phyloP scores from a whole-genome alignment of 1,140 invertebrate species.

The Pseudobourletiella spinata region DNA sequence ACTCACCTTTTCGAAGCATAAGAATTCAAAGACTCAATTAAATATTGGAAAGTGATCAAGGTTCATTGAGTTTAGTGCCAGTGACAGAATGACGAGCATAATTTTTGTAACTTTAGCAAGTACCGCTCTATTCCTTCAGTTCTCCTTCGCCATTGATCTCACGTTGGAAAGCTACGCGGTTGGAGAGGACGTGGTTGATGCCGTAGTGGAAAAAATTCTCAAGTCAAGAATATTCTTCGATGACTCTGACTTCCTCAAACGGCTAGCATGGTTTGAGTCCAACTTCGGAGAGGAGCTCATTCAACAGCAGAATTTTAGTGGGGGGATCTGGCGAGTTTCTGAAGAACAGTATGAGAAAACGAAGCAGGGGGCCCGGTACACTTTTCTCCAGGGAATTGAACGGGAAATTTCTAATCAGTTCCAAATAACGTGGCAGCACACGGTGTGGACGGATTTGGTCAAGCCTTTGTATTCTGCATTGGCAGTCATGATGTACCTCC shows the following conservation, averaged over 20 bases:
- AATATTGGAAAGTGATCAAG: too few species aligned
- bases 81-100: too few species aligned
- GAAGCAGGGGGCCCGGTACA: neutral
- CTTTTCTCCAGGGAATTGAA: neutral
- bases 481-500: neutral
- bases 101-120: too few species aligned
- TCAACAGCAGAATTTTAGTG: neutral
- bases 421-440: neutral
- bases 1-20: too few species aligned
- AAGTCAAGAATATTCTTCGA: constrained; percentile 4
- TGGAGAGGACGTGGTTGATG: constrained; percentile 8
- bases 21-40: too few species aligned
- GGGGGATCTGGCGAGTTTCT: constrained; percentile 17
- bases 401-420: neutral
- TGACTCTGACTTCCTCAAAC: constrained; percentile 10
- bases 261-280: constrained; percentile 13
- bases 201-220: constrained; percentile 3
- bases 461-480: neutral
- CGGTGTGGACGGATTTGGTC: neutral
- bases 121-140: too few species aligned
- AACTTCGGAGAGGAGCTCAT: neutral
- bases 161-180: neutral
- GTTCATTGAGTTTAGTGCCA: too few species aligned
- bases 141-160: neutral
- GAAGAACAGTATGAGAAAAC: neutral